Evolutionary conservation across 2,888 invertebrate genomes (phyloP), one percentile per base, ranked within the genome.

Genomic region (Trileptium ribeirensis): DNA sequence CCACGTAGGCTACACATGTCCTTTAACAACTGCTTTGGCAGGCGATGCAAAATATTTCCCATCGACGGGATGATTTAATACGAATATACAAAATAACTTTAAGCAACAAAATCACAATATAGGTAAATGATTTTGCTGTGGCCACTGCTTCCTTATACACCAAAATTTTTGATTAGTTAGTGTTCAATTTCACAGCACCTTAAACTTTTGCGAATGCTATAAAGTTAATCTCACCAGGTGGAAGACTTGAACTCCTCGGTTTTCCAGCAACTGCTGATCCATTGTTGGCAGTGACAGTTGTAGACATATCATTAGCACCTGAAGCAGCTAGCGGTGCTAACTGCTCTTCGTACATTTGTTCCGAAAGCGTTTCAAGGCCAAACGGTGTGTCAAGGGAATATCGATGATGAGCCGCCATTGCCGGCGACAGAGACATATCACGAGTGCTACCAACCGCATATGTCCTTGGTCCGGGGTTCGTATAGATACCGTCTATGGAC

Each of bases 181-280:
- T n/a, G n/a, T n/a, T n/a, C n/a, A n/a, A n/a, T n/a, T n/a, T n/a
- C n/a, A n/a, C n/a, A n/a, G n/a, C n/a, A n/a, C n/a, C n/a, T n/a
- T n/a, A n/a, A n/a, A 29, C 33, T n/a, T 24, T 15, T 38, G 1
- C 1, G 3, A 3, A 2, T 2, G 67, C 51, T 38, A 51, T 19
- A 24, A 82, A 78, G 2, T 51, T 37, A 19, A 36, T 75, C 1
- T n/a, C n/a, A n/a, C 79, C 1, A 0, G 82, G 83, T 19, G 83
- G 83, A 15, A 83, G 77, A 78, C 83, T 83, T 0, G 80, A 78
- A 2, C 81, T 81, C 1, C 83, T 36, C 36, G 64, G 2, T 36
- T 81, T 78, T 15, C 15, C 78, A 77, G 19, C 78, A n/a, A 8
- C 24, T 8, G 24, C 8, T 24, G 24, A 51, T 51, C 51, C 51